Evolutionary conservation across 1,140 invertebrate genomes (phyloP), one percentile per base, ranked within the genome.

Genomic region (Trichomalopsis sarcophagae): DNA sequence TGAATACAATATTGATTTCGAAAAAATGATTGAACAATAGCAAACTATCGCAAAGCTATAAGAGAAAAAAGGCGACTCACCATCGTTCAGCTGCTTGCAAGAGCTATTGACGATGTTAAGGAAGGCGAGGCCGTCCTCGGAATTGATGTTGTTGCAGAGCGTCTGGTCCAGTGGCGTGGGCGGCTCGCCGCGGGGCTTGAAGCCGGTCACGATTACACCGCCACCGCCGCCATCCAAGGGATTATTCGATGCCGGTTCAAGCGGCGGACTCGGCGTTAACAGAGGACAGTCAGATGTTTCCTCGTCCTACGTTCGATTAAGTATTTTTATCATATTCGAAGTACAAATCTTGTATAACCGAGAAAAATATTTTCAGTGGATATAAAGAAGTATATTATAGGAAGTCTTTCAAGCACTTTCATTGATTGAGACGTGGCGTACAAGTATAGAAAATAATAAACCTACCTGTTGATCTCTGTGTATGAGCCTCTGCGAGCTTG

Each of bases 261-360:
- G 68, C 33, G 88, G 86, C 40, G 93, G 92, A 17, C 91, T 93
- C 4, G 93, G 92, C 6, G 93, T 93, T 55, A 94, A 88, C 6
- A 94, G 89, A 5, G 93, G 93, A 86, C 92, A 94, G 87, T 93
- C 93, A 40, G 94, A 94, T 1, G 90, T 89, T 86, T 91, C 93
- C 87, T 94, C 93, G 86, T 94, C 93, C 89, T 92, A 23, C 27
- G 33, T 21, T 66, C 14, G 62, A 66, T 66, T 17, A 1, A 44
- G 40, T 44, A 44, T 66, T 66, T 66, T 21, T n/a, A 7, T 21
- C 17, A 66, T 5, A 66, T 21, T n/a, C 5, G 1, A 0, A 69
- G 13, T 69, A 3, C 10, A 27, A 69, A 0, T 9, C 23, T 27
- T 69, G 13, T 6, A 6, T 27, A n/a, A 27, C 4, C 11, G 7